Base-by-base conservation (phyloP, 1,140 invertebrate genomes). In the Eriosoma lanigerum region DNA sequence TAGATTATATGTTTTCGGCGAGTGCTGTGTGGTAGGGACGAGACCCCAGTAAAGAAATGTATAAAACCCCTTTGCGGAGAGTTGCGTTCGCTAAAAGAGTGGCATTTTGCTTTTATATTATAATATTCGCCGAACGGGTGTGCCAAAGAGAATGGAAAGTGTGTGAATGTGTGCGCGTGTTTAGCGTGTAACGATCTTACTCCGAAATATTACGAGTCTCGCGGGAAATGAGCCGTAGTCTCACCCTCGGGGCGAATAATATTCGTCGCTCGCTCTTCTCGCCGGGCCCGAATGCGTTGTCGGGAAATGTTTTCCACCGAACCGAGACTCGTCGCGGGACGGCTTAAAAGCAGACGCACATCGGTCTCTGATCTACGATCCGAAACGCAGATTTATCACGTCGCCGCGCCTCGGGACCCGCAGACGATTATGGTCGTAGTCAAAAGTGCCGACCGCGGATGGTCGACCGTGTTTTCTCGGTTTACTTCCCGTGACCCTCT, bases 351-450 rank as follows among this genome's bases (percentile, higher is more conserved):
- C 38, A 24, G 66, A 48, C 15, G 44, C 10, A 48, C 32, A 17
- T 48, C 44, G 44, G 66, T 26, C 44, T 68, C 13, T 46, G 66
- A 68, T 68, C 66, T 68, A 26, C 44, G 66, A 68, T 48, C 21
- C 66, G 15, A 68, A 68, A 17, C 44, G 13, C 64, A 68, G 44
- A 68, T 68, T 68, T 68, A 46, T 68, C 66, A 68, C 21, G 10
- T 48, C 66, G 38, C 29, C 29, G 29, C 32, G 62, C 32, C 32
- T 9, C 21, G 66, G 15, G 66, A 21, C 32, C 32, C 32, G 8
- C 32, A 3, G 32, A 3, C 8, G 32, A 38, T 38, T 38, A 38
- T 38, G 32, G 32, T 12, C 44, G 44, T 15, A 26, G 60, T 32
- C 17, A 32, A 1, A n/a, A 32, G 2, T 0, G 19, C 26, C 26